A percentile compares a stretch with the other conserved stretches of the same genome.
These are phyloP conservation scores for Morbakka virulenta DNA, from an alignment of 30 jellyfish, hydroid and myxozoan species.

Conservation along the genomic window DNA sequence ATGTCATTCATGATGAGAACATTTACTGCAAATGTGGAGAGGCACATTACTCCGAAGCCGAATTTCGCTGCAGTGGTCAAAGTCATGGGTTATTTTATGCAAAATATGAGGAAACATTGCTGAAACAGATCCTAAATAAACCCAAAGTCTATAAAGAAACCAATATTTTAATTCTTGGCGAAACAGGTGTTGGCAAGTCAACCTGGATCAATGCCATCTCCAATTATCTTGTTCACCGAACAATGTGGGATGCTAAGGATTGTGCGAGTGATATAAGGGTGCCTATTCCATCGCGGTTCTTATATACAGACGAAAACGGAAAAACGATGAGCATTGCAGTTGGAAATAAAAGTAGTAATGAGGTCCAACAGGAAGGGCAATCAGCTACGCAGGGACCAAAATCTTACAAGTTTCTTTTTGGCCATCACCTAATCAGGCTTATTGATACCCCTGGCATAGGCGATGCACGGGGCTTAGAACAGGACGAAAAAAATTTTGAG, in stretches of 20 bases:
- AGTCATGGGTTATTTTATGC: slow-evolving; percentile 43
- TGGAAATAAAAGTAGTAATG: slow-evolving; percentile 6
- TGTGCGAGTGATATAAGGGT: not conserved
- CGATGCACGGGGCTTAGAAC: slow-evolving; percentile 37
- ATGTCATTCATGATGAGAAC: slow-evolving; percentile 19
- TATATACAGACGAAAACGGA: not conserved
- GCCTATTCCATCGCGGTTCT: slow-evolving; percentile 2
- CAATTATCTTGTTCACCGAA: slow-evolving; percentile 21
- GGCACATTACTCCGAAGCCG: not conserved
- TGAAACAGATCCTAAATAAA: slow-evolving; percentile 1
- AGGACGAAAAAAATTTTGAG: slow-evolving; percentile 23
- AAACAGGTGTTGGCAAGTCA: slow-evolving; percentile 65
- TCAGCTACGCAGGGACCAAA: slow-evolving; percentile 33
- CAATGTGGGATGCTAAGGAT: slow-evolving; percentile 19
- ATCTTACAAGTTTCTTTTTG: slow-evolving; percentile 1
- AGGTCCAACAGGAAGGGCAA: not conserved
- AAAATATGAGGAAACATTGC: not conserved
- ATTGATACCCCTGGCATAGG: slow-evolving; percentile 45
- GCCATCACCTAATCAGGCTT: not conserved
- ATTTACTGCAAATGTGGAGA: slow-evolving; percentile 63
- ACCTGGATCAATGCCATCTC: slow-evolving; percentile 65
- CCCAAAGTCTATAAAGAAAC: slow-evolving; percentile 18
- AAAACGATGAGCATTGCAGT: not conserved
- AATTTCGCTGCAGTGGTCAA: slow-evolving; percentile 41
- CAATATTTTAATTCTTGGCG: slow-evolving; percentile 47